These are phyloP conservation scores for Columba janthina DNA, from an alignment of 2,113 vertebrate genomes.

Conservation along the genomic window DNA sequence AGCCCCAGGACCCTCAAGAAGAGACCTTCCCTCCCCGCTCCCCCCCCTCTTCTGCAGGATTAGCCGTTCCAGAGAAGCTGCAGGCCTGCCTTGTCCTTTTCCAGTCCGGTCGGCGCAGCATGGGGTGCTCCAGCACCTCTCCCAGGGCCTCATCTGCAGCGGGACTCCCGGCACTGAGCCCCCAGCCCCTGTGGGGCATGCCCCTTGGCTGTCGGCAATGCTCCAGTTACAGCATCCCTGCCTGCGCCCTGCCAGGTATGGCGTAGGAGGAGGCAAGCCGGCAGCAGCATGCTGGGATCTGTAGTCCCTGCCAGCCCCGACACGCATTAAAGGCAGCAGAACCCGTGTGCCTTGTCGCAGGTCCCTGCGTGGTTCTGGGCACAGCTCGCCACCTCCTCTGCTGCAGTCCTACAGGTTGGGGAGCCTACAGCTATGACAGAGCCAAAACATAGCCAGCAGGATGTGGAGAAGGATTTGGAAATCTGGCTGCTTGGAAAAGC, in stretches of 20 bases:
- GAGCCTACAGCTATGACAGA: background rate
- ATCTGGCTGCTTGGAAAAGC: background rate
- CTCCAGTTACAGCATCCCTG: slow-evolving; percentile 8
- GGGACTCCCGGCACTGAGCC: background rate
- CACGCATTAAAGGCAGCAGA: background rate
- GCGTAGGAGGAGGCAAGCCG: background rate
- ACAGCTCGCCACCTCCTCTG: background rate
- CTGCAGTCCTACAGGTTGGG: background rate
- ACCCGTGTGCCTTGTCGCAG: background rate
- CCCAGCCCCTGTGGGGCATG: background rate
- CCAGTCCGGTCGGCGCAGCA: background rate
- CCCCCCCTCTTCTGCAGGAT: background rate
- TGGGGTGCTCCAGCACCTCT: background rate
- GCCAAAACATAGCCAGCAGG: background rate
- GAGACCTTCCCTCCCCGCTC: background rate
- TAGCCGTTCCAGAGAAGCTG: background rate
- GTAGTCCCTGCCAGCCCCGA: background rate
- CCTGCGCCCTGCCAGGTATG: background rate
- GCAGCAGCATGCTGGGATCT: slow-evolving; percentile 48
- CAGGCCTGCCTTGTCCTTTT: slow-evolving; percentile 44
- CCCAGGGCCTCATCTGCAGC: background rate
- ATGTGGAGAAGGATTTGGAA: background rate
- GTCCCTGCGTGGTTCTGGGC: background rate
- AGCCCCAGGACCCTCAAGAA: background rate
- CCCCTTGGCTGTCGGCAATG: background rate